Base-by-base conservation (phyloP, 2,113 vertebrate species). In the Todiramphus saurophagus region DNA sequence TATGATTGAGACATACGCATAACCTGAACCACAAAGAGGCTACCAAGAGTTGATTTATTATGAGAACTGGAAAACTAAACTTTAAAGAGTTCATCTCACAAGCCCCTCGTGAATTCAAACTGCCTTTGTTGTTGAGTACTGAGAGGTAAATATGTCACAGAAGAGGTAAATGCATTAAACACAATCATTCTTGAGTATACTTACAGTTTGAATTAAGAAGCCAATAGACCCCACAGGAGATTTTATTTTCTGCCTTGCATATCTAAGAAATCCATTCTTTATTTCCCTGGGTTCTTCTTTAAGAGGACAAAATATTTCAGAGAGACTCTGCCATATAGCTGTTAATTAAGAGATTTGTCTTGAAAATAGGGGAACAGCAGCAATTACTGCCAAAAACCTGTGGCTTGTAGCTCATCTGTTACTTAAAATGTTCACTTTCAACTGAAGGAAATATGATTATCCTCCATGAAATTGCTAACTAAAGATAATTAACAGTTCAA, bases 281-380 rank as follows among this genome's bases (percentile, higher is more conserved):
- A 93, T 85, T 85, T 93, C 89, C 67, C 64, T 79, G 76, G 58
- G 48, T 94, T 92, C 77, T 87, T 93, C 59, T 74, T 43, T 89
- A 83, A 89, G 39, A 68, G 63, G 51, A 76, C 94, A 53, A 95
- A 95, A 87, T 95, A 86, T 91, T 95, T 78, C 60, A 92, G 72
- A 59, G 10, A 50, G 48, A 86, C 28, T 37, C 50, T 92, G 43
- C 89, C 64, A 94, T 75, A 70, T 37, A 94, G 82, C 76, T 87
- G 90, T 85, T 94, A 97, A 98, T 96, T 89, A 96, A 92, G 92
- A 97, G 81, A 94, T 97, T 96, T 97, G 89, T 95, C 96, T 94
- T 93, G 63, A 66, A 96, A 96, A 97, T 59, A 89, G 50, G 64
- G 69, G 76, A 92, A 70, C 51, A 41, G 48, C 69, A 79, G 89